phyloP scores from a whole-genome alignment of 2,797 vertebrate genomes.

The Morus bassanus region DNA sequence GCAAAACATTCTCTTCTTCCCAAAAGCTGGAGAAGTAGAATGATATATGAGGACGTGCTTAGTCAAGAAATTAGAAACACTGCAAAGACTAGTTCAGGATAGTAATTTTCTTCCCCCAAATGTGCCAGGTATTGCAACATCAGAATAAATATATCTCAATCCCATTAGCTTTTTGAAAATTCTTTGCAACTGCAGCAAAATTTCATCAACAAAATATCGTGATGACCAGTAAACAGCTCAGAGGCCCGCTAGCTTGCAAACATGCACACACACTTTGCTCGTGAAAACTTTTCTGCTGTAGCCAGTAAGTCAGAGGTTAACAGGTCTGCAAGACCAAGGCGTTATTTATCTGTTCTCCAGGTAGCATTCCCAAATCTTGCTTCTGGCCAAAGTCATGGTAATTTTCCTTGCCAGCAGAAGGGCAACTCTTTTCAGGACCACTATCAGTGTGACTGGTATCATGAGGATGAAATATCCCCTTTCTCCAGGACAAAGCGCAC shows the following conservation, averaged over 20 bases:
- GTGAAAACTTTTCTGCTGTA: not conserved
- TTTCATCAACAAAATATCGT: not conserved
- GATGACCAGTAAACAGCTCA: not conserved
- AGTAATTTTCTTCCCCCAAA: slow-evolving; percentile 12
- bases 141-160: not conserved
- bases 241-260: not conserved
- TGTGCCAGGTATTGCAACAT: slow-evolving; percentile 42
- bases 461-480: not conserved
- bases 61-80: slow-evolving; percentile 40
- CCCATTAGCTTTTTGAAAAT: not conserved
- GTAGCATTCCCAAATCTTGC: not conserved
- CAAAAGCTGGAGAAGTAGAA: slow-evolving; percentile 48
- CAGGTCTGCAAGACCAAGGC: not conserved
- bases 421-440: not conserved
- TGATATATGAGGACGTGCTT: slow-evolving; percentile 33
- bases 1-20: slow-evolving; percentile 43
- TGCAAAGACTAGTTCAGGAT: slow-evolving; percentile 16
- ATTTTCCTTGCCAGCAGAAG: not conserved
- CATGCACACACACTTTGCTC: accelerated
- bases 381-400: not conserved
- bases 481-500: not conserved
- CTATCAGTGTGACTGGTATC: accelerated
- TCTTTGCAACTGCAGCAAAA: slow-evolving; percentile 15
- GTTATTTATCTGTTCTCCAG: not conserved
- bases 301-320: not conserved